Base-by-base conservation (phyloP, 2,797 vertebrate species). In the Cossypha polioptera region DNA sequence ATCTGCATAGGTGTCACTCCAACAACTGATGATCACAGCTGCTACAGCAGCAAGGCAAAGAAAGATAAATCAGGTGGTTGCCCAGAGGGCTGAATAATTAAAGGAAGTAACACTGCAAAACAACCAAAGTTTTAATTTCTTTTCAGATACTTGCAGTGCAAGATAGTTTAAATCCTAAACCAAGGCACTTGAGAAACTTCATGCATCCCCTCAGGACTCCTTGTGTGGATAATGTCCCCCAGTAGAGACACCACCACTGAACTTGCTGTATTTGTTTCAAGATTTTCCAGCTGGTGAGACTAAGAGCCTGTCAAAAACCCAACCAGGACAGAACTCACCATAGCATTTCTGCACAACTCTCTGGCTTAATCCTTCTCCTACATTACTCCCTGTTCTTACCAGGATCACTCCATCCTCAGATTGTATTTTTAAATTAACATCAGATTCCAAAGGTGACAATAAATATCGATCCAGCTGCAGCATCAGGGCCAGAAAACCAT, bases 221-320 rank as follows among this genome's bases (percentile, higher is more conserved):
- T 38, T 1, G 11, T 50, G 84, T 38, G 35, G 88, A n/a, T 40
- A 47, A 86, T 2, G 36, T 0, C 91, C 65, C 83, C 67, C 67
- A 11, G 55, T 1, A 47, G 63, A 88, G 48, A 28, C 19, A 48
- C 24, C 83, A 82, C 62, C 66, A 29, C 65, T 16, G 33, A 57
- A 59, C 11, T 66, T 22, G 33, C 69, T 63, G 73, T 16, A 31
- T 87, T 95, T 48, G 28, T 62, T 79, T 63, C 73, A 81, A 21
- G n/a, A 69, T 85, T 95, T 96, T 85, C 71, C 93, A 84, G 90
- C 88, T 93, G 81, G 85, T 42, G 78, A 74, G 59, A 63, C 71
- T 47, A 57, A 92, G 47, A 83, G 88, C 53, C 36, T 29, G 36
- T 50, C 47, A 91, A 88, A 88, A 92, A 91, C 7, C 29, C 2